Evolutionary conservation across 2,888 invertebrate species (phyloP), one percentile per base, ranked within the genome.

Genomic region (Melanargia galathea): DNA sequence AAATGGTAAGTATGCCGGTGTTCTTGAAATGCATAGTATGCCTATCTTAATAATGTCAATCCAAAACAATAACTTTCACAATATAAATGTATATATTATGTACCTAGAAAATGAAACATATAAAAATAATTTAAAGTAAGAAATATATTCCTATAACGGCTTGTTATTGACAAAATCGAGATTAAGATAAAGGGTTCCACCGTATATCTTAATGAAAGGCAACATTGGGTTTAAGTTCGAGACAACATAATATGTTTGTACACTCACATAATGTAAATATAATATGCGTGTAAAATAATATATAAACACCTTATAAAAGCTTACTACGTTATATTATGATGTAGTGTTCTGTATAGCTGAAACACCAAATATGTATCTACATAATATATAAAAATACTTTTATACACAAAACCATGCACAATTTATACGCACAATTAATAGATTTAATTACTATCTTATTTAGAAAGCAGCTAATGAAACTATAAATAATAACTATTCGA

Each of bases 391-490:
- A 26, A 30, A 20, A 58, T 48, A 58, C 22, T 48, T 58, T 33
- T 33, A 35, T 46, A 33, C 33, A 48, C 16, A 35, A 58, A 30
- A 46, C 30, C 58, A 58, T 58, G 58, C 58, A 57, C 46, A 18
- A n/a, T 38, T 45, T 45, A 38, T 49, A 40, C 38, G 49, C 59
- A 51, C 18, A 40, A 59, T 6, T 26, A 59, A 59, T 13, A n/a
- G 22, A 13, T 75, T 76, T n/a, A n/a, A n/a, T n/a, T 78, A 76
- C 73, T 68, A 51, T 55, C 57, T 62, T 66, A 61, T 62, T 71
- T 65, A 69, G 77, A 75, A 78, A 80, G 80, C 81, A 78, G 76
- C 74, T 76, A 72, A 75, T 78, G 46, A 13, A 8, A 26, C n/a
- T 8, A 43, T 55, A 55, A 40, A 49, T 10, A 13, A 30, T 35